These are phyloP conservation scores for Denticeps clupeoides DNA, from an alignment of 2,797 vertebrate genomes.

Conservation along the genomic window DNA sequence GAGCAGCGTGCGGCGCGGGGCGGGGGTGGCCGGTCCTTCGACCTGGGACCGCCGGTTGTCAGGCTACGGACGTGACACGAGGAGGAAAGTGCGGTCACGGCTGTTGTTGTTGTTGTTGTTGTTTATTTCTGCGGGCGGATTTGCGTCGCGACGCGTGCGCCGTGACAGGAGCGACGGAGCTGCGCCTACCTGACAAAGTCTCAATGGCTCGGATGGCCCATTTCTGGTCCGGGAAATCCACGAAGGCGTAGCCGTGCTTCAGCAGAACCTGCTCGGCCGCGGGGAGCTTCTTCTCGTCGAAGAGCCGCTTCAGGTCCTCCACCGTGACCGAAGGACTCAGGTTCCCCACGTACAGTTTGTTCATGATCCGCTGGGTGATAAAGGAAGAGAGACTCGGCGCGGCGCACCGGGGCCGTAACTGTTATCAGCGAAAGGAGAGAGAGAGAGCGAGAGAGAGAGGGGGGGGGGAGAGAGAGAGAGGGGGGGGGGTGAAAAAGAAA, in stretches of 20 bases:
- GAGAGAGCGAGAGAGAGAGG: too few species aligned
- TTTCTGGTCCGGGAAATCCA: constrained; percentile 86
- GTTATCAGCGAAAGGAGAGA: constrained; percentile 29
- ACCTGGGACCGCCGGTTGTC: too few species aligned
- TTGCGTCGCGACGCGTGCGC: too few species aligned
- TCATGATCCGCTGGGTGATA: constrained; percentile 65
- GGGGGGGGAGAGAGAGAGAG: too few species aligned
- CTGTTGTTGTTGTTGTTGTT: too few species aligned
- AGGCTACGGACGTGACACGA: too few species aligned
- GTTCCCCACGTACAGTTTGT: constrained; percentile 91
- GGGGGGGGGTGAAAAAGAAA: too few species aligned
- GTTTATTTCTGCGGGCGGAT: too few species aligned
- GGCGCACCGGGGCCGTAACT: neutral
- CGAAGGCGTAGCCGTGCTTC: constrained; percentile 89
- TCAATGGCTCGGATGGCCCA: constrained; percentile 87
- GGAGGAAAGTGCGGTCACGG: too few species aligned
- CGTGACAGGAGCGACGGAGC: too few species aligned
- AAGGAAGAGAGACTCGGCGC: neutral
- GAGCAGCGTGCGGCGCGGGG: too few species aligned
- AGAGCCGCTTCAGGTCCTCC: constrained; percentile 85
- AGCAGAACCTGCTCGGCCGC: constrained; percentile 79
- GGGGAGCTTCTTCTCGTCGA: constrained; percentile 77
- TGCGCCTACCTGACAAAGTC: constrained; percentile 76
- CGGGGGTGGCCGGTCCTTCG: too few species aligned
- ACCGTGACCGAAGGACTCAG: constrained; percentile 84